Evolutionary conservation across 1,140 invertebrate species (phyloP), one percentile per base, ranked within the genome.

Genomic region (Hyphantria cunea): DNA sequence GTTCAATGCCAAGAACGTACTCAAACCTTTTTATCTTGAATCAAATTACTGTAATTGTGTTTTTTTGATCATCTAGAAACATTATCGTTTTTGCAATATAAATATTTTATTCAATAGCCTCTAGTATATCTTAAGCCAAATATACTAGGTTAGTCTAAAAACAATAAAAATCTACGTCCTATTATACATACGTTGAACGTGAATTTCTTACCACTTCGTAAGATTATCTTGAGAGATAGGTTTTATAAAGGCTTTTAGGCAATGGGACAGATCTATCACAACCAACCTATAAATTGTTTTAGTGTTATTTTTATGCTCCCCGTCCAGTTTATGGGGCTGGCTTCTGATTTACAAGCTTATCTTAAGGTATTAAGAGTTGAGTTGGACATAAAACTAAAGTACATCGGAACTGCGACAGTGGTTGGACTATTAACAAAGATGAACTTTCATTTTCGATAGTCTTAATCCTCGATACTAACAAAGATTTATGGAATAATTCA

Each of bases 261-360:
- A 45, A 58, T 56, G 13, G 54, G 54, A 56, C 8, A 13, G 33
- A 33, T 49, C 55, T 48, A 45, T 58, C 55, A 58, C 45, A 17
- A 42, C n/a, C 32, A 44, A 9, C 17, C 55, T 25, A 58, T 58
- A 58, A 58, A 58, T 58, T 58, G 45, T 58, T 58, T 58, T 58
- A 58, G 32, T 58, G 17, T 33, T 45, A 49, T 58, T 48, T 48
- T 58, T 58, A 58, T 45, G 48, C 45, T 45, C 44, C 15, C 45
- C 14, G 44, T 7, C n/a, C 34, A 33, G 10, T 58, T 58, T 58
- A 58, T 49, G 13, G 45, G 14, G 11, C 13, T n/a, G 42, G 31
- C 47, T 58, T 56, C 39, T 58, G 55, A 58, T 58, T 58, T 31
- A 58, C 45, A 44, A n/a, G 6, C 12, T 44, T 44, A 44, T 44